phyloP scores from a whole-genome alignment of 2,797 vertebrate genomes.

The Diglossa cyanea region DNA sequence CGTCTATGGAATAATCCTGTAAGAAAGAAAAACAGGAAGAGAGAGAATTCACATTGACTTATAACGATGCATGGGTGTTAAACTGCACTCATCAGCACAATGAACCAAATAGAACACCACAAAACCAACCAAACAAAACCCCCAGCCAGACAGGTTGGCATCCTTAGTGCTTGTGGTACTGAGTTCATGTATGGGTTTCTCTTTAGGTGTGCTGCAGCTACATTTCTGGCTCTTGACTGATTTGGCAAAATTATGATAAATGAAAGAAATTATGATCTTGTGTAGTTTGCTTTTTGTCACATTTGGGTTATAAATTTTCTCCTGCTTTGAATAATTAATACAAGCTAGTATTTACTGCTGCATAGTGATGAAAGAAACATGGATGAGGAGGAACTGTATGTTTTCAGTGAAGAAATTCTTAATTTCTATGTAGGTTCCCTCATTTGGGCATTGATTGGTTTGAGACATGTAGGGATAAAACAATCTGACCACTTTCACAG shows the following conservation, averaged over 20 bases:
- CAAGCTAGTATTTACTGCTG: background rate
- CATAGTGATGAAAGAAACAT: background rate
- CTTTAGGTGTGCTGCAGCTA: background rate
- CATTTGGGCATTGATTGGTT: background rate
- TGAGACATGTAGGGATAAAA: background rate
- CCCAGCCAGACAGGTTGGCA: background rate
- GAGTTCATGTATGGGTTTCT: background rate
- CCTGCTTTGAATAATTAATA: background rate
- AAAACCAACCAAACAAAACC: background rate
- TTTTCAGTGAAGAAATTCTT: background rate
- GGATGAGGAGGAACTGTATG: background rate
- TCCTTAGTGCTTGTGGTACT: background rate
- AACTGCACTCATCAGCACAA: background rate
- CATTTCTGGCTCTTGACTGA: background rate
- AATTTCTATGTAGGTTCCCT: background rate
- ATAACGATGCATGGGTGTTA: background rate
- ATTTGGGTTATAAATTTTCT: background rate
- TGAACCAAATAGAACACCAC: background rate
- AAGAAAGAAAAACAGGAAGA: constrained; percentile 15
- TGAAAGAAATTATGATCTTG: background rate
- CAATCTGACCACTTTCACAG: background rate
- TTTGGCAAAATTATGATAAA: background rate
- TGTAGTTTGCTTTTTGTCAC: background rate
- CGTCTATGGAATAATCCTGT: constrained; percentile 30
- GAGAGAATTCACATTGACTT: background rate